Base-by-base conservation (phyloP, 2,113 vertebrate genomes). In the Brachypteracias leptosomus region DNA sequence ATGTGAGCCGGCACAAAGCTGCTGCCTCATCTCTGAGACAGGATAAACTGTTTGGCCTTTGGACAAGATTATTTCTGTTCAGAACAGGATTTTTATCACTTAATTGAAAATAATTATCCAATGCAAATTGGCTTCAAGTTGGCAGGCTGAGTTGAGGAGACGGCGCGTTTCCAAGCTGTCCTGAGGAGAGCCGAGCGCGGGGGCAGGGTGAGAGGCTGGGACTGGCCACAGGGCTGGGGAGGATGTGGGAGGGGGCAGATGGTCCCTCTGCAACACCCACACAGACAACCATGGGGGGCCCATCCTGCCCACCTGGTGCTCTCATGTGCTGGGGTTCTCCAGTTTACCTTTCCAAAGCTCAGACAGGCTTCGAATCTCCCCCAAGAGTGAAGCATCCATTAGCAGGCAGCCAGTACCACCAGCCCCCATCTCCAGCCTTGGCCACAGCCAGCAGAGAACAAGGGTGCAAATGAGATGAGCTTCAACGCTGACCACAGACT, bases 101-200 rank as follows among this genome's bases (percentile, higher is more conserved):
- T 98, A 97, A 98, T 97, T 97, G 94, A 98, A 98, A 98, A 97
- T 94, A 97, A 97, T 97, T 98, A 97, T 97, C 96, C 91, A 93
- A 97, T 98, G 98, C 97, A 98, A 98, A 98, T 97, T 93, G 95
- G 85, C 89, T 95, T 94, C 88, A 89, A 73, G 85, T 96, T 97
- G 95, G 96, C 96, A 91, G 62, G 85, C 87, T 83, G 94, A 89
- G 93, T 90, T 96, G 95, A 92, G 97, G 88, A 88, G 92, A 78
- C 15, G 35, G 95, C 35, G 3, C 19, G 1, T 96, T 96, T 93
- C 89, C 78, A 87, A 61, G 92, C 20, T 29, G 96, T 97, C 94
- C 97, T 84, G 79, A 40, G 89, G 75, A 71, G 86, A 85, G 75
- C 49, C 5, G 70, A 46, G 80, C 1, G 19, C 8, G 51, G 74